These are phyloP conservation scores for Danaus plexippus DNA, from an alignment of 1,140 invertebrate genomes.

Conservation along the genomic window DNA sequence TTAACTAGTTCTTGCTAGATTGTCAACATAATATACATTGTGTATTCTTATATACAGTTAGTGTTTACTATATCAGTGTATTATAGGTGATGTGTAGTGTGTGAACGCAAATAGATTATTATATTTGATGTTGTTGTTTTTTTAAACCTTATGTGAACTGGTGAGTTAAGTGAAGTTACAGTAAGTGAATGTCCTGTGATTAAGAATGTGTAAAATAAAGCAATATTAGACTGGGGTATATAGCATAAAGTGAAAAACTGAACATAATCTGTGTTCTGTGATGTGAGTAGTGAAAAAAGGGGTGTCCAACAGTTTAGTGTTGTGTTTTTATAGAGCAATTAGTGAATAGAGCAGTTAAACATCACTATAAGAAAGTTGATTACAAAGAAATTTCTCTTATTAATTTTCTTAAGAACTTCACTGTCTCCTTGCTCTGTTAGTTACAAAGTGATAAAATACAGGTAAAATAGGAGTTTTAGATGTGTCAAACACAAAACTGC, in stretches of 20 bases:
- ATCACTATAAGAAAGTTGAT: background rate
- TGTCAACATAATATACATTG: slow-evolving; percentile 26
- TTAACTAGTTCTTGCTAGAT: slow-evolving; percentile 51
- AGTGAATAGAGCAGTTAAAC: slow-evolving; percentile 18
- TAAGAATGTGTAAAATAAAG: slow-evolving; percentile 12
- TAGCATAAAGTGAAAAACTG: slow-evolving; percentile 10
- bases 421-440: too few species aligned
- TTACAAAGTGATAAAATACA: too few species aligned
- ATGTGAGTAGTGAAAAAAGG: slow-evolving; percentile 25
- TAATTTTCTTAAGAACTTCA: too few species aligned
- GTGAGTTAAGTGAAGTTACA: slow-evolving; percentile 37
- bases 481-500: too few species aligned
- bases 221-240: slow-evolving; percentile 12
- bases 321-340: slow-evolving; percentile 8
- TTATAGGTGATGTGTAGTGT: slow-evolving; percentile 67
- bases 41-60: slow-evolving; percentile 44
- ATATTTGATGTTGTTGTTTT: slow-evolving; percentile 62
- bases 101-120: slow-evolving; percentile 65
- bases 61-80: slow-evolving; percentile 61
- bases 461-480: too few species aligned
- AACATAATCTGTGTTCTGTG: slow-evolving; percentile 18
- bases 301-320: slow-evolving; percentile 10
- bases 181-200: slow-evolving; percentile 22
- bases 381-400: too few species aligned
- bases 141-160: slow-evolving; percentile 59